Evolutionary conservation across 2,113 vertebrate genomes (phyloP), one percentile per base, ranked within the genome.

Genomic region (Oplegnathus fasciatus): DNA sequence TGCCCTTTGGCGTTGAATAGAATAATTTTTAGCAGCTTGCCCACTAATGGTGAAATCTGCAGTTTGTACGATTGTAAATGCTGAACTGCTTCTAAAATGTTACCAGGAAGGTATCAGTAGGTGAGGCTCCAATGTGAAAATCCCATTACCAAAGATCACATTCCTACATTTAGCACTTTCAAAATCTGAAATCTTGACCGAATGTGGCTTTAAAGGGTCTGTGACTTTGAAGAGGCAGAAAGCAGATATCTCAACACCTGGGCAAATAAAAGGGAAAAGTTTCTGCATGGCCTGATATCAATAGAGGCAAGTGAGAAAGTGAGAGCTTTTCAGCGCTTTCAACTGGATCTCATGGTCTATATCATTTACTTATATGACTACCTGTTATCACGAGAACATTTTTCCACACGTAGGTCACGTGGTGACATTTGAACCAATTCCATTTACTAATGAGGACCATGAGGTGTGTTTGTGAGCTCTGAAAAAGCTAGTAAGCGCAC

Each of bases 11-110:
- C 14, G 15, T 9, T 65, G 58, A 73, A 44, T 54, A 40, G 13
- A 74, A 50, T 78, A 0, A 62, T 79, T 61, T 50, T 64, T 50
- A 37, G n/a, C 26, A 13, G 32, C 44, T 80, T n/a, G 15, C 58
- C 62, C 54, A 14, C 68, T 77, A 65, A 71, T 88, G 81, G 58
- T 55, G 32, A 70, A 73, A 54, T 6, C 68, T 58, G 61, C 24
- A 22, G 37, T 52, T 72, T 75, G 14, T 30, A 18, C 7, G 5
- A n/a, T 42, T 57, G 78, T 28, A 48, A 52, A 57, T 4, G n/a
- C 28, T 14, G 37, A 42, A 44, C 17, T 48, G 24, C 20, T 40
- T 69, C 60, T 60, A 17, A 79, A 79, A 64, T 62, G 50, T 69
- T 69, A 32, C 6, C 20, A 15, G 8, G 7, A n/a, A 64, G 14